Base-by-base conservation (phyloP, 2,113 vertebrate genomes). In the Smithornis capensis region DNA sequence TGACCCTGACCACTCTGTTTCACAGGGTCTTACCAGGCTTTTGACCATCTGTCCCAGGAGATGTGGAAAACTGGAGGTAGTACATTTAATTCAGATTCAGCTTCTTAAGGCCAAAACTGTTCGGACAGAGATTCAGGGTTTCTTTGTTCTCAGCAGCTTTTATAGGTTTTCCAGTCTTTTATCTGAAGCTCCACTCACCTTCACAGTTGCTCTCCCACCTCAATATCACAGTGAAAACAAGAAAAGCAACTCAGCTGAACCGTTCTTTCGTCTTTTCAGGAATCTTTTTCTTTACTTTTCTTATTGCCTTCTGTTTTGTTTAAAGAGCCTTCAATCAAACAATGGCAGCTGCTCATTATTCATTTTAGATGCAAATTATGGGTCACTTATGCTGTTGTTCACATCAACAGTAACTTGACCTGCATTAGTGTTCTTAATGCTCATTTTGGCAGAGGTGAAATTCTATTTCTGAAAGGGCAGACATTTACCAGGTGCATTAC, bases 361-460 rank as follows among this genome's bases (percentile, higher is more conserved):
- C 13, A 92, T 71, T 94, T 90, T 68, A 74, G 27, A 79, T 87
- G 84, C 56, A 91, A 79, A 85, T 79, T 89, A 71, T 44, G 52
- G 44, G 53, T 75, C 84, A 44, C 19, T 79, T 71, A 52, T 3
- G 42, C 49, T 71, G 49, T 47, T 92, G 74, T 44, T 92, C 62
- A 82, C 40, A 76, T 35, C n/a, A 85, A 78, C 47, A 91, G 56
- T 50, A 82, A 92, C 84, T 38, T 91, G 83, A 94, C 90, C 78
- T 84, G 65, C 62, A 49, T 78, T 71, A 64, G 38, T 64, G 75
- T 78, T 85, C 35, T 64, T 87, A 70, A 79, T 68, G 74, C 27
- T 81, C 70, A 38, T 75, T 87, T 67, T 27, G 5, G 42, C 68
- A 87, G 76, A 90, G 89, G 64, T 57, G 45, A 83, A 92, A 90